Base-by-base conservation (phyloP, 2,888 invertebrate species). In the Andrena flavipes region DNA sequence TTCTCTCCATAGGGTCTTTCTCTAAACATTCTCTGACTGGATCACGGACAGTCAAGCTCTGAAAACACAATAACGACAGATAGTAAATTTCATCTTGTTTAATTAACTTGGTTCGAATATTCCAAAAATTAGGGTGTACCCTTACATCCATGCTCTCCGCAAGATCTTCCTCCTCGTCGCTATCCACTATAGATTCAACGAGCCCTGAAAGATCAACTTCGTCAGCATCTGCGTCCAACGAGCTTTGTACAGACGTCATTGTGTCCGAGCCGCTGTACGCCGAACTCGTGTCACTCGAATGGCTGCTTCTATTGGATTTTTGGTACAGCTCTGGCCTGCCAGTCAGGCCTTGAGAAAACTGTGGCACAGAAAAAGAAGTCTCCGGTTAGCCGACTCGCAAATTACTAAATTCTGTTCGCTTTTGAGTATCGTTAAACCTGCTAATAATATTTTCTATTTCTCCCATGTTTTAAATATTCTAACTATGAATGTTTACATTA, bases 231-330 rank as follows among this genome's bases (percentile, higher is more conserved):
- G 96, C 95, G 87, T 96, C 96, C 94, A 96, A 95, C 91, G 97
- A 97, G 92, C 97, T 97, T 93, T 98, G 98, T 77, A 97, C 97
- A 78, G 98, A 98, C 90, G 98, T 98, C 98, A 98, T 98, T 86
- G 98, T 98, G 95, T 99, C 99, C 88, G 98, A 98, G 85, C 99
- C 99, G 92, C 98, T 98, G 94, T 99, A 99, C 76, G 99, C 99
- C 87, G 98, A 98, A 94, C 98, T 98, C 30, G 99, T 99, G 94
- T 99, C 99, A 92, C 98, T 98, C 67, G 98, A 98, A 90, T 97
- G 96, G 82, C 98, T 98, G 87, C 96, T 97, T 87, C 97, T 95
- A 94, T 97, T 97, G 91, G 96, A 97, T 95, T 98, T 98, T 94
- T 97, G 97, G 94, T 97, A 97, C 94, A 97, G 95, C 95, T 97